Conservation (phyloP, 2,113 vertebrate genomes). For the Tretioscincus oriximinensis region DNA sequence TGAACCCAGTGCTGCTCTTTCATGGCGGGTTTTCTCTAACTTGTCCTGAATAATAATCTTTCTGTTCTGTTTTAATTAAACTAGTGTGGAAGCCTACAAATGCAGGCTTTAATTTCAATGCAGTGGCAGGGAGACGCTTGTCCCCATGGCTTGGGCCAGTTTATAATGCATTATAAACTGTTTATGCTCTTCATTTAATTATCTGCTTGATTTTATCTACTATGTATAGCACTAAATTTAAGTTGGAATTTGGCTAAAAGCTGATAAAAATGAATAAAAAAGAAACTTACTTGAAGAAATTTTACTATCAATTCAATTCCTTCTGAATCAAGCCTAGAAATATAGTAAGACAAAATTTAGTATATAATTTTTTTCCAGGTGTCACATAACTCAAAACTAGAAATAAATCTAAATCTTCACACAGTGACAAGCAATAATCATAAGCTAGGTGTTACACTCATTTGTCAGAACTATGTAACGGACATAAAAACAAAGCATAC, state of each 20-base stretch:
- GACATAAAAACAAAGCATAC: too few species aligned
- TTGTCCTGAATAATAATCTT: too few species aligned
- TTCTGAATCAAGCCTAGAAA: slow-evolving; percentile 90
- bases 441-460: background rate
- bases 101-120: background rate
- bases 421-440: background rate
- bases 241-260: background rate
- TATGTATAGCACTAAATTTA: background rate
- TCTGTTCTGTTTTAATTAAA: background rate
- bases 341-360: slow-evolving; percentile 18
- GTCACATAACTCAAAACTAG: background rate
- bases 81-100: background rate
- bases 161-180: background rate
- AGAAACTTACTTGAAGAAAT: slow-evolving; percentile 89
- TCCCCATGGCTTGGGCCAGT: too few species aligned
- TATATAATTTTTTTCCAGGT: background rate
- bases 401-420: background rate
- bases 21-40: background rate
- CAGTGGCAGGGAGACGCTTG: too few species aligned
- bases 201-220: background rate
- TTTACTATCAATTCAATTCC: slow-evolving; percentile 93
- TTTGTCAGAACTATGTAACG: background rate
- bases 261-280: background rate
- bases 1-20: background rate
- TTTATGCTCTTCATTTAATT: background rate